phyloP scores from a whole-genome alignment of 2,113 vertebrate species.

The Protobothrops mucrosquamatus region DNA sequence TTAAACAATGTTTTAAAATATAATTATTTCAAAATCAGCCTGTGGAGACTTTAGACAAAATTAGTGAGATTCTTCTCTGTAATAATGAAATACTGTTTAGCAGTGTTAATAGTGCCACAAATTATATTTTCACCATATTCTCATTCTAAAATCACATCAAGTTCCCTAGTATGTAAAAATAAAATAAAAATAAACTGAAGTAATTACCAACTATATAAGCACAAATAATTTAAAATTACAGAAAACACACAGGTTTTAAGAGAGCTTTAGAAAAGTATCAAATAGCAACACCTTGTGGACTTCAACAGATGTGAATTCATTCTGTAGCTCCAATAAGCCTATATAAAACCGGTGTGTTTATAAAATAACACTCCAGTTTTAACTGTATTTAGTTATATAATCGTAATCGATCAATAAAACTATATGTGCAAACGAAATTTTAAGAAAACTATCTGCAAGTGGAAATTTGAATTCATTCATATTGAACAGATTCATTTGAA shows the following conservation, averaged over 20 bases:
- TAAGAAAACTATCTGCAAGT: background rate
- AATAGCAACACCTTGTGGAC: background rate
- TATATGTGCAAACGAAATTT: background rate
- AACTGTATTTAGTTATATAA: background rate
- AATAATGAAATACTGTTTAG: background rate
- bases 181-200: background rate
- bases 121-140: background rate
- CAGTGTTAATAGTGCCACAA: background rate
- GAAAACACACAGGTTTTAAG: background rate
- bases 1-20: background rate
- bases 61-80: background rate
- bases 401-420: background rate
- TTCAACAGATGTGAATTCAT: background rate
- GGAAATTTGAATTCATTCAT: background rate
- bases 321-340: background rate
- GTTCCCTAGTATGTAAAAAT: background rate
- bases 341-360: background rate
- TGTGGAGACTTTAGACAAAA: background rate
- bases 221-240: background rate
- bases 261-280: background rate
- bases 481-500: background rate
- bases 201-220: background rate
- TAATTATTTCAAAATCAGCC: background rate
- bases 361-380: background rate
- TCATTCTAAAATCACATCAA: background rate